These are phyloP conservation scores for Halcyon leucocephala DNA, from an alignment of 2,797 vertebrate genomes.

Conservation along the genomic window DNA sequence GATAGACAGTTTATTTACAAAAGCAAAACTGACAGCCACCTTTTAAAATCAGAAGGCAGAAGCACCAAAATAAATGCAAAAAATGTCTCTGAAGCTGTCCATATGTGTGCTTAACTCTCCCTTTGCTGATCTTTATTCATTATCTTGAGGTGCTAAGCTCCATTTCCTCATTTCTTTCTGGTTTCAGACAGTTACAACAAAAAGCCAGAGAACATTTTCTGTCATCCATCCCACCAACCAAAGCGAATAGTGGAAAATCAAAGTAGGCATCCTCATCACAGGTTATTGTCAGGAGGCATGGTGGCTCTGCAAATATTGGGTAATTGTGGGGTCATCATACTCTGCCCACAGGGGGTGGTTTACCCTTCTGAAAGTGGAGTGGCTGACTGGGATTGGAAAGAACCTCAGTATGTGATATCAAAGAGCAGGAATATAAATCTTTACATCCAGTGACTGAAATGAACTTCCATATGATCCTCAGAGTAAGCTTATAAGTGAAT, in stretches of 20 bases:
- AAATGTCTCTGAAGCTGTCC: neutral
- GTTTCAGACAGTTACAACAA: neutral
- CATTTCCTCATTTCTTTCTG: neutral
- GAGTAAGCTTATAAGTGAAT: neutral
- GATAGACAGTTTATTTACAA: neutral
- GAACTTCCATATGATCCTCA: neutral
- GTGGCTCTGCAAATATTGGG: neutral
- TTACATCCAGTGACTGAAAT: neutral
- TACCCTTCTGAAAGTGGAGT: neutral
- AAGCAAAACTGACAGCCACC: neutral
- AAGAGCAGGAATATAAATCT: neutral
- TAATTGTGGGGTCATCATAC: fast-evolving
- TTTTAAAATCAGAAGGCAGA: neutral
- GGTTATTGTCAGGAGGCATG: neutral
- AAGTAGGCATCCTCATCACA: neutral
- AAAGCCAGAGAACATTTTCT: neutral
- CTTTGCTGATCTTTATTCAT: neutral
- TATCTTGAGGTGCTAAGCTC: neutral
- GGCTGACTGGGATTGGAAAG: neutral
- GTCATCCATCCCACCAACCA: neutral
- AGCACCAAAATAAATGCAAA: neutral
- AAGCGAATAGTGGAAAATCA: neutral
- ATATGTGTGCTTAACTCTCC: neutral
- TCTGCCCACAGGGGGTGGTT: neutral
- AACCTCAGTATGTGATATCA: neutral